Base-by-base conservation (phyloP, 2,797 vertebrate species). In the Pipistrellus nathusii region DNA sequence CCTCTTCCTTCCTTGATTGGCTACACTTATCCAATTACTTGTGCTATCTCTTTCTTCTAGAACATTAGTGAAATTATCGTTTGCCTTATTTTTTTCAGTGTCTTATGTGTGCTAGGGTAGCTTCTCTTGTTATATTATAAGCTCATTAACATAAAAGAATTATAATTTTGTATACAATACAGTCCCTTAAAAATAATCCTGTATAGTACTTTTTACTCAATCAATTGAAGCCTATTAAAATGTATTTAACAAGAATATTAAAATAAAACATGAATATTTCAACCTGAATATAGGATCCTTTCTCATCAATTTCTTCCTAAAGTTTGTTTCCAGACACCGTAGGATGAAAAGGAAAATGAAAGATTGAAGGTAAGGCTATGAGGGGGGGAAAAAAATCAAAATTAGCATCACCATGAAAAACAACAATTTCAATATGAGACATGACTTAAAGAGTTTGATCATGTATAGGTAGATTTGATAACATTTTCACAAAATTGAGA, bases 201-300 rank as follows among this genome's bases (percentile, higher is more conserved):
- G 0, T 46, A 25, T 1, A 75, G 25, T 59, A 21, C 4, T 27
- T 85, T 72, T 59, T 77, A 35, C 4, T 12, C 12, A 32, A 59
- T 82, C 51, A 75, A 75, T 23, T 35, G 35, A 68, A 9, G 14
- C 5, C 32, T 20, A 59, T 75, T 64, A 80, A 95, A 85, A 41
- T 82, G n/a, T 51, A 44, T 87, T 59, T 80, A 55, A 62, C 38
- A 84, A 62, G 51, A 5, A 55, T 83, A 53, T 73, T 53, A 72
- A 94, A 92, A 86, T 53, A 68, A 93, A 59, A 89, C 14, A 76
- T 7, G 8, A 84, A 76, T 90, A 71, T 94, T 95, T 98, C 46
- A 90, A 99, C 99, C 99, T 99, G 98, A 99, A 99, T 25, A 99
- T 46, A 4, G 98, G 98, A 95, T 99, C 99, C 44, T 93, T 98